These are phyloP conservation scores for Ichneumoninae sp. DNA, from an alignment of 2,888 invertebrate genomes.

Conservation along the genomic window DNA sequence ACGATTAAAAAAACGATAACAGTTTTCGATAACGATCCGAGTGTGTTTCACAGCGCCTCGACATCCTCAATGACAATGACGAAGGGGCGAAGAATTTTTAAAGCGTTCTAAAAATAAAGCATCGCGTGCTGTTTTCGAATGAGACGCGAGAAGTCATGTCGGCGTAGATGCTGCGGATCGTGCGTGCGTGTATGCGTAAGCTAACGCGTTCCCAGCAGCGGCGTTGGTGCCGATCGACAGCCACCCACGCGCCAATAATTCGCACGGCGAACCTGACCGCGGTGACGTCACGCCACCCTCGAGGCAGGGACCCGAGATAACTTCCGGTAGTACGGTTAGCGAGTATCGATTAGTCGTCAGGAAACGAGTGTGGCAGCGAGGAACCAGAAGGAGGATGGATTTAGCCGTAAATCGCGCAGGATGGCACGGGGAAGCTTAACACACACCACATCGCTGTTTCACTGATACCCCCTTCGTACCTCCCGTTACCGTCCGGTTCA, in stretches of 20 bases:
- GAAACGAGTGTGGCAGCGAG: background rate
- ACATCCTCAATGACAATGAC: background rate
- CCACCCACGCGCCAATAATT: slow-evolving; percentile 26
- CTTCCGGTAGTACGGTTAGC: slow-evolving; percentile 61
- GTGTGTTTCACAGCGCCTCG: background rate
- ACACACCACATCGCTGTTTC: no score
- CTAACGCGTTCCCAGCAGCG: background rate
- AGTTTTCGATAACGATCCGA: background rate
- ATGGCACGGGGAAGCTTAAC: background rate
- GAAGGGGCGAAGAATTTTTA: slow-evolving; percentile 34
- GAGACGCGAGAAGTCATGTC: slow-evolving; percentile 11
- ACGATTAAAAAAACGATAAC: background rate
- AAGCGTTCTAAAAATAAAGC: slow-evolving; percentile 35
- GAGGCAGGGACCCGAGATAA: slow-evolving; percentile 66
- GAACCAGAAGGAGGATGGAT: slow-evolving; percentile 13
- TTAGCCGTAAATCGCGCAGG: background rate
- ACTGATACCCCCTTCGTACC: background rate
- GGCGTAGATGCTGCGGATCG: background rate
- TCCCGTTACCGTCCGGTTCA: background rate
- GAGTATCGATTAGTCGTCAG: slow-evolving; percentile 72
- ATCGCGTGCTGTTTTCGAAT: slow-evolving; percentile 18
- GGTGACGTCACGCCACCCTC: slow-evolving; percentile 64
- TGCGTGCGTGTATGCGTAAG: background rate
- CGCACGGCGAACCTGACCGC: slow-evolving; percentile 28
- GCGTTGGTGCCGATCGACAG: background rate